Evolutionary conservation across 2,797 vertebrate species (phyloP).

Genomic region (Coilia nasus): DNA sequence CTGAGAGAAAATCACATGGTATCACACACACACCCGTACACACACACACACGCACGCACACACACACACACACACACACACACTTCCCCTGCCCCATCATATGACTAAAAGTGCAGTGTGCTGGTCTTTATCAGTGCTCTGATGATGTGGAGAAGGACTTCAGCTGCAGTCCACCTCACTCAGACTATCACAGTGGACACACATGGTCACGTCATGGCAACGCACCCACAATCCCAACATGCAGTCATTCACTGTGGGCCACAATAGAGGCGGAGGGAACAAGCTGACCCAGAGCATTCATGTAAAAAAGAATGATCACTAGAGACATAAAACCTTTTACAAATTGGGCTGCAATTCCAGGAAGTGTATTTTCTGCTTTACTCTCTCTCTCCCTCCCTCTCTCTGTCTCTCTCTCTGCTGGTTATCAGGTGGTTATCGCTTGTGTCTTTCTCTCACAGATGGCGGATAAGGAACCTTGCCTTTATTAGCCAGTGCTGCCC

Average conservation of each 20-base stretch:
- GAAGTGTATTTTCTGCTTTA: not conserved
- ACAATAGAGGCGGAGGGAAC: not conserved
- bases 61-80: constrained; percentile 7
- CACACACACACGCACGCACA: not conserved
- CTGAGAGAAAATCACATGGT: not conserved
- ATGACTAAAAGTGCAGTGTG: not conserved
- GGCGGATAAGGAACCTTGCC: constrained; percentile 79
- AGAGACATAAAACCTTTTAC: not conserved
- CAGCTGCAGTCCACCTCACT: not conserved
- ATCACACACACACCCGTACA: constrained; percentile 43
- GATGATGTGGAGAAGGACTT: constrained; percentile 41
- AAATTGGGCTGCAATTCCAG: not conserved
- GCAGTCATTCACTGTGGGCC: not conserved
- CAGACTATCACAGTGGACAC: too few species aligned
- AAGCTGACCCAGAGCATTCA: not conserved
- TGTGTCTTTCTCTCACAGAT: constrained; percentile 72
- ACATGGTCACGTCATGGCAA: not conserved
- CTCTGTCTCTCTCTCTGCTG: constrained; percentile 14
- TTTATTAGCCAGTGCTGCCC: constrained; percentile 81
- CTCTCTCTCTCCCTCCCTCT: not conserved
- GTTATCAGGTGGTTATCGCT: constrained; percentile 62
- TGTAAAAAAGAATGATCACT: not conserved
- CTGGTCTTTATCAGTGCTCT: constrained; percentile 35
- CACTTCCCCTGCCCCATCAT: not conserved
- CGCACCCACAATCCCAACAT: not conserved